Percentiles rank a stretch among this genome's conserved stretches.
Conservation (phyloP, 1,140 invertebrate genomes). For the Nasonia giraulti region DNA sequence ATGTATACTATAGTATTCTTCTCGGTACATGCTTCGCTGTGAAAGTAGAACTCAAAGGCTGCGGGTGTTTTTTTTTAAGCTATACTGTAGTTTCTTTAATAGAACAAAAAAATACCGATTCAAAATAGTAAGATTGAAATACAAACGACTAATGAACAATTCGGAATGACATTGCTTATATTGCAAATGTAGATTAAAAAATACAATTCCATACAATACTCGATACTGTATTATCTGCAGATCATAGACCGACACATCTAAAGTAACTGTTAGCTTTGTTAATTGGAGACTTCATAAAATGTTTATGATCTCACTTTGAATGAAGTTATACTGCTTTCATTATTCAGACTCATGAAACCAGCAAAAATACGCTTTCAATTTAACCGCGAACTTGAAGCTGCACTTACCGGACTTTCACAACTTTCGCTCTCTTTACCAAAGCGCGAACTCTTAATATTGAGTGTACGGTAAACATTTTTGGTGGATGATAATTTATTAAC, state of each 20-base stretch:
- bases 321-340: constrained; percentile 56
- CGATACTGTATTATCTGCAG: not conserved
- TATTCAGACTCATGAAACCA: not conserved
- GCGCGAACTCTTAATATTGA: constrained; percentile 13
- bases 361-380: constrained; percentile 29
- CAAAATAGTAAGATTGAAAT: no score
- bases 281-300: not conserved
- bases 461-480: not conserved
- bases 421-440: constrained; percentile 52
- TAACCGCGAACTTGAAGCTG: constrained; percentile 30
- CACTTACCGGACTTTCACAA: constrained; percentile 56
- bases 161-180: not conserved
- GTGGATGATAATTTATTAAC: not conserved
- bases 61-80: no score
- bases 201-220: not conserved
- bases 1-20: not conserved
- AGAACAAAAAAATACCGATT: no score
- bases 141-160: no score
- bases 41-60: not conserved
- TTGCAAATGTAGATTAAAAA: not conserved
- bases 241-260: not conserved
- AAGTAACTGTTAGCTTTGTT: not conserved
- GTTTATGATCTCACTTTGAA: not conserved
- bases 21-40: not conserved
- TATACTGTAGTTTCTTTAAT: no score